These are phyloP conservation scores for Perithous albicinctus DNA, from an alignment of 2,888 invertebrate species.

Conservation along the genomic window DNA sequence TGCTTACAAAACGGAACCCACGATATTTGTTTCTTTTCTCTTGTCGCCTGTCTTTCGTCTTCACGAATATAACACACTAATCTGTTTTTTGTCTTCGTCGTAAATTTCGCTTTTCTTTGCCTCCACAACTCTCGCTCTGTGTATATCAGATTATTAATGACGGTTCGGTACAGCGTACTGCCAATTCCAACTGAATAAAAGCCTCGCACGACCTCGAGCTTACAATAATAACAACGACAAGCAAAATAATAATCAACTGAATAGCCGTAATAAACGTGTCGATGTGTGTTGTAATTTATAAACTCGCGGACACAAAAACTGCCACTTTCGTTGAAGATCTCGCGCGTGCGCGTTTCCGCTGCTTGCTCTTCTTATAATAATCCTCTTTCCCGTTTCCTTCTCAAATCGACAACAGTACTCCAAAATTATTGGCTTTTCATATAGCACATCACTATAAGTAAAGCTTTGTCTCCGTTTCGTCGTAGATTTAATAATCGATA, in stretches of 20 bases:
- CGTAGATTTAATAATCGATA: constrained; percentile 17
- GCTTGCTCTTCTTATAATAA: too few species aligned
- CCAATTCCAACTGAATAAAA: background rate
- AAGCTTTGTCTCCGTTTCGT: constrained; percentile 16
- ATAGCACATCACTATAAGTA: too few species aligned
- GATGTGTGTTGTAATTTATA: constrained; percentile 24
- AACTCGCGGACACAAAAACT: constrained; percentile 76
- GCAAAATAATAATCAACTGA: constrained; percentile 4
- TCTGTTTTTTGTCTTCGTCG: background rate
- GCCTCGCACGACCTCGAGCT: background rate
- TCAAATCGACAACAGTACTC: constrained; percentile 23
- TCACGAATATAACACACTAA: background rate
- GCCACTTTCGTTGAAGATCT: constrained; percentile 71
- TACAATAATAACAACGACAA: constrained; percentile 23
- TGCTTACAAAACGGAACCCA: too few species aligned
- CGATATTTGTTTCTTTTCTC: background rate
- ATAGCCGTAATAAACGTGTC: constrained; percentile 24
- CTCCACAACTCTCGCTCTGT: background rate
- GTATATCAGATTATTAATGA: too few species aligned
- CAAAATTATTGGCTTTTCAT: too few species aligned
- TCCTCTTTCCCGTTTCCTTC: constrained; percentile 56
- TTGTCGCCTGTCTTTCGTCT: background rate
- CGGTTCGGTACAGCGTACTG: background rate
- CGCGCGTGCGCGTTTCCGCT: constrained; percentile 21
- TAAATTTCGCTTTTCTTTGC: too few species aligned